Percentiles rank a stretch among this genome's conserved stretches.
phyloP scores from a whole-genome alignment of 2,113 vertebrate genomes.

The Sylvilagus bachmani region DNA sequence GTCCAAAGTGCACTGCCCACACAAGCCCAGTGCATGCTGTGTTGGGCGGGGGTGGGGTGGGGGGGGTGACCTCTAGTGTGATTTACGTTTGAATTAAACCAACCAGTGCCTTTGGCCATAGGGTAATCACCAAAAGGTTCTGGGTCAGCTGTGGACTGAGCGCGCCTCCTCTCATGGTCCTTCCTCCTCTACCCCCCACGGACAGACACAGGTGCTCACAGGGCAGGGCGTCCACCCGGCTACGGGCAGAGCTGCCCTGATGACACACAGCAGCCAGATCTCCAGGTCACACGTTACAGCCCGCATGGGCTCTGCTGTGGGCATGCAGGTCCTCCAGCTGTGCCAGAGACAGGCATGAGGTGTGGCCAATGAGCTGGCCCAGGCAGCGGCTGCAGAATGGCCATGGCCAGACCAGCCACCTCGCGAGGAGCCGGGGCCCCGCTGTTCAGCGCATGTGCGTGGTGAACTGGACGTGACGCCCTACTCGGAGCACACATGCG shows the following conservation, averaged over 20 bases:
- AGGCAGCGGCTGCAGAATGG: not conserved
- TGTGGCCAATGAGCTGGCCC: too few relatives aligned
- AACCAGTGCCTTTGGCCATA: not conserved
- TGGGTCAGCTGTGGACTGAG: not conserved
- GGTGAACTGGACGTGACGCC: not conserved
- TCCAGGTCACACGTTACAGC: not conserved
- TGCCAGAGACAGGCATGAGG: not conserved
- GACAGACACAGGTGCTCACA: not conserved
- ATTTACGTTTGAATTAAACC: too few relatives aligned
- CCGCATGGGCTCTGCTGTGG: not conserved
- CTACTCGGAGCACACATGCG: not conserved
- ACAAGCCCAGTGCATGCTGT: not conserved
- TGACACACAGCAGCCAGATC: not conserved
- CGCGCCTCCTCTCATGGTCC: not conserved
- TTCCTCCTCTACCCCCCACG: not conserved
- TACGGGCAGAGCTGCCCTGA: not conserved
- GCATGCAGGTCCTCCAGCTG: not conserved
- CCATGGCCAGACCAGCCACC: conserved; percentile 21
- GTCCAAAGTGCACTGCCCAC: not conserved
- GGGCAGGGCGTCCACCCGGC: not conserved
- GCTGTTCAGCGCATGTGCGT: not conserved
- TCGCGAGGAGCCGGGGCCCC: conserved; percentile 37
- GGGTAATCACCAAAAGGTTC: not conserved
- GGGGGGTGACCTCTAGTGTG: too few relatives aligned
- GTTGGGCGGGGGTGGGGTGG: too few relatives aligned